Conservation (phyloP, 2,888 invertebrate genomes). For the Nomada fucata region DNA sequence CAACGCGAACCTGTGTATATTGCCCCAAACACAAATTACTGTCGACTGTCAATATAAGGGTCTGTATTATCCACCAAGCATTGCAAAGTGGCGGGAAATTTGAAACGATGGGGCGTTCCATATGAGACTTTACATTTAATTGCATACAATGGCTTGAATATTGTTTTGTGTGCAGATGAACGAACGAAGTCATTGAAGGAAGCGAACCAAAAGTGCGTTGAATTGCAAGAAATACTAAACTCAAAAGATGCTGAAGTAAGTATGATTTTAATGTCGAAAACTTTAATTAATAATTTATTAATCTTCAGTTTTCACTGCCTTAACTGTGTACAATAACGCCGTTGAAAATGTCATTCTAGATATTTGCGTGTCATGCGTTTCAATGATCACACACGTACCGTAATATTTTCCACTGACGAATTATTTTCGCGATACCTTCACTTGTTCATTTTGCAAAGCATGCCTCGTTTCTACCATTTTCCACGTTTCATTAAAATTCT, state of each 20-base stretch:
- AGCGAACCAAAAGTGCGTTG: constrained; percentile 79
- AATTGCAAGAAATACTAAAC: constrained; percentile 80
- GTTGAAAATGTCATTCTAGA: neutral
- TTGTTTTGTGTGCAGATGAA: constrained; percentile 74
- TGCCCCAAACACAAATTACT: constrained; percentile 67
- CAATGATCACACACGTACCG: neutral
- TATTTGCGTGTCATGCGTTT: neutral
- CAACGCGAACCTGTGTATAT: constrained; percentile 13
- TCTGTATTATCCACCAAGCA: constrained; percentile 76
- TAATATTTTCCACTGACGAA: too few species aligned
- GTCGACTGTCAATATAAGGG: constrained; percentile 80
- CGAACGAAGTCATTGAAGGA: constrained; percentile 78
- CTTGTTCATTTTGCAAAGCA: neutral
- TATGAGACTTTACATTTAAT: neutral
- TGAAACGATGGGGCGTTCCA: neutral
- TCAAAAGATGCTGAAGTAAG: constrained; percentile 82
- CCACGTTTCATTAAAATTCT: neutral
- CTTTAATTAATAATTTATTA: constrained; percentile 3
- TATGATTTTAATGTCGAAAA: constrained; percentile 15
- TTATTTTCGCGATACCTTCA: neutral
- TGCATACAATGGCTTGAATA: neutral
- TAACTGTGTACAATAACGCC: neutral
- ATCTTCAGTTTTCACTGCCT: neutral
- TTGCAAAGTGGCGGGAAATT: constrained; percentile 53
- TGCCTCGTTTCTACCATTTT: neutral